A percentile compares a stretch with the other conserved stretches of the same genome.
Conservation (phyloP, 2,888 invertebrate species). For the Syritta pipiens region DNA sequence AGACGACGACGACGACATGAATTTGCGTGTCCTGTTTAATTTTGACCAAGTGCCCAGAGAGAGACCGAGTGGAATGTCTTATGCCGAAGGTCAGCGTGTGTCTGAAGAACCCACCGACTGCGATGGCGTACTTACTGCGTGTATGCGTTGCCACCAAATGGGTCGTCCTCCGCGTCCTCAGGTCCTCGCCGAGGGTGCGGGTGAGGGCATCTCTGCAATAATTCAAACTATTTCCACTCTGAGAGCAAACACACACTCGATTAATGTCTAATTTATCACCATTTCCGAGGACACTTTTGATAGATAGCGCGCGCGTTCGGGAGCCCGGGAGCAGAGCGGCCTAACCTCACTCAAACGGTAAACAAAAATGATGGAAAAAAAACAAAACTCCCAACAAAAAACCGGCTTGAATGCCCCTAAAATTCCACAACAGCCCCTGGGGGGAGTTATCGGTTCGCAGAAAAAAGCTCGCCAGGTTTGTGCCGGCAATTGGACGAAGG, state of each 20-base stretch:
- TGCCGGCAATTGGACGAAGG: not conserved
- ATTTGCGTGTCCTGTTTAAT: constrained; percentile 42
- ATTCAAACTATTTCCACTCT: constrained; percentile 6
- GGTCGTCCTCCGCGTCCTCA: too few relatives aligned
- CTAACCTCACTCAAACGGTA: constrained; percentile 21
- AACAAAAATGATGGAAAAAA: constrained; percentile 28
- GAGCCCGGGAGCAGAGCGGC: not conserved
- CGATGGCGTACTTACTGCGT: constrained; percentile 37
- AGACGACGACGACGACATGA: constrained; percentile 1
- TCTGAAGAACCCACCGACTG: too few relatives aligned
- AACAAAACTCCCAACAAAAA: constrained; percentile 9
- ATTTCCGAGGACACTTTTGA: not conserved
- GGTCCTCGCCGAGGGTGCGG: not conserved
- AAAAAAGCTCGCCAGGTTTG: not conserved
- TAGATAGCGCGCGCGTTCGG: not conserved
- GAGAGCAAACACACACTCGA: constrained; percentile 25
- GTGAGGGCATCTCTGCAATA: not conserved
- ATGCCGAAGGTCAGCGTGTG: constrained; percentile 37
- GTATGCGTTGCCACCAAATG: too few relatives aligned
- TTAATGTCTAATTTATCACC: constrained; percentile 27
- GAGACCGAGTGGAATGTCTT: constrained; percentile 25
- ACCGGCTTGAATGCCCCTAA: constrained; percentile 41
- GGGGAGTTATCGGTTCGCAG: not conserved
- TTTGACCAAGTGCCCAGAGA: too few relatives aligned
- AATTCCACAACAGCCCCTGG: constrained; percentile 22